phyloP scores from a whole-genome alignment of 2,113 vertebrate species.

The Gymnarchus niloticus region DNA sequence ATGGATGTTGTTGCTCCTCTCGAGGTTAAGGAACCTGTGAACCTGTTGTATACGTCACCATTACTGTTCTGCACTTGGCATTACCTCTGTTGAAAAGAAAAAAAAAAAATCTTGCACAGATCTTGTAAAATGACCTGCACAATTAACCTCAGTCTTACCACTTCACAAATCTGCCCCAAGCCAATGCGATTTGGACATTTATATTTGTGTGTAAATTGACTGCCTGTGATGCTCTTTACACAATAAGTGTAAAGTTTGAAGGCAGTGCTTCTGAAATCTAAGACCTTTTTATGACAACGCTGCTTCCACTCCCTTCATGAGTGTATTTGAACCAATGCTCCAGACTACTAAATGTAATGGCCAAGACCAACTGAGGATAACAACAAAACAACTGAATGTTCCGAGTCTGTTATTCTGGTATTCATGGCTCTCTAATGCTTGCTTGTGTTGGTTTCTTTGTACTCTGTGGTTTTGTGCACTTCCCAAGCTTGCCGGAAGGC shows the following conservation, averaged over 20 bases:
- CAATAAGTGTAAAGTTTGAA: background rate
- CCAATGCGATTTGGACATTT: background rate
- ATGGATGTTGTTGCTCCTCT: background rate
- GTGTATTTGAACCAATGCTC: background rate
- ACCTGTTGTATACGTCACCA: background rate
- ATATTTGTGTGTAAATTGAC: conserved; percentile 1
- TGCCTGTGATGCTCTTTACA: background rate
- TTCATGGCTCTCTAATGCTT: conserved; percentile 11
- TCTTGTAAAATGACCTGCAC: background rate
- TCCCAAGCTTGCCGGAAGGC: conserved; percentile 24
- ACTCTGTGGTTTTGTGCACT: conserved; percentile 34
- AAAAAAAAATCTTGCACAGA: background rate
- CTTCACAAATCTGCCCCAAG: background rate
- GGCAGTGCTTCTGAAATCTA: background rate
- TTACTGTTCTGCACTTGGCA: background rate
- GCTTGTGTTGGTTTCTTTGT: background rate
- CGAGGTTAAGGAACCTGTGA: background rate
- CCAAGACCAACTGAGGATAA: background rate
- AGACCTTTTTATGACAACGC: background rate
- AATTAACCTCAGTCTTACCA: background rate
- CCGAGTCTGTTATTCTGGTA: conserved; percentile 11
- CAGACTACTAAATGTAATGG: background rate
- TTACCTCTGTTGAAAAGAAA: background rate
- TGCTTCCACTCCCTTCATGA: no score
- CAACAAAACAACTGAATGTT: no score